Evolutionary conservation across 2,113 vertebrate species (phyloP), one percentile per base, ranked within the genome.

Genomic region (Amphilophus citrinellus): DNA sequence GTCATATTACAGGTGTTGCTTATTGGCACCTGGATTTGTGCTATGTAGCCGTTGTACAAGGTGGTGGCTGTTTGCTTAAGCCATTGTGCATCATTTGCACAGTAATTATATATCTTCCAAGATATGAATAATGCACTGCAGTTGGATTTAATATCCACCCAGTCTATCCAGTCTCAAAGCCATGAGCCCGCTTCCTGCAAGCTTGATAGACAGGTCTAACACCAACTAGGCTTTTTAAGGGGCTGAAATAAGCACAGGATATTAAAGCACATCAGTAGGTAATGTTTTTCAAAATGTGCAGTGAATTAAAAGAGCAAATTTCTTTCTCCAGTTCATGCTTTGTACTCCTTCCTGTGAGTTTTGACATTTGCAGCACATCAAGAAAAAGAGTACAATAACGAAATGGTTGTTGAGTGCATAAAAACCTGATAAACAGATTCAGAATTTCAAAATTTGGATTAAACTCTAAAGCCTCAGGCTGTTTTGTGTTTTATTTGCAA

Each of bases 151-250:
- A 85, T 86, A 84, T 80, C 60, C 47, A 76, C 47, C 83, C 59
- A 5, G 27, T 85, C 68, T 65, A 61, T 87, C 73, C 30, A 47
- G 47, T 63, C 66, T 77, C 66, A 82, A 66, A 75, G 47, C 59
- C 4, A 6, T 56, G 61, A 82, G 57, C 15, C 22, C 42, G 66
- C 66, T 83, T 84, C 73, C 60, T 83, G 68, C 76, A 60, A 84
- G 24, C 83, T 68, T 82, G 84, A 89, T 78, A 84, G 89, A 86
- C 86, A 81, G 65, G 59, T 77, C 75, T 63, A 66, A 90, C 84
- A 79, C 59, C 80, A 75, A 32, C 59, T 17, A 14, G 76, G 76
- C 76, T 84, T 80, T 80, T 85, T 84, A 82, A 83, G 78, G 61
- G 68, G 61, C 56, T 56, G 60, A 86, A 73, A 71, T 68, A 75